Evolutionary conservation across 2,113 vertebrate genomes (phyloP).

Genomic region (Donacobius atricapilla): DNA sequence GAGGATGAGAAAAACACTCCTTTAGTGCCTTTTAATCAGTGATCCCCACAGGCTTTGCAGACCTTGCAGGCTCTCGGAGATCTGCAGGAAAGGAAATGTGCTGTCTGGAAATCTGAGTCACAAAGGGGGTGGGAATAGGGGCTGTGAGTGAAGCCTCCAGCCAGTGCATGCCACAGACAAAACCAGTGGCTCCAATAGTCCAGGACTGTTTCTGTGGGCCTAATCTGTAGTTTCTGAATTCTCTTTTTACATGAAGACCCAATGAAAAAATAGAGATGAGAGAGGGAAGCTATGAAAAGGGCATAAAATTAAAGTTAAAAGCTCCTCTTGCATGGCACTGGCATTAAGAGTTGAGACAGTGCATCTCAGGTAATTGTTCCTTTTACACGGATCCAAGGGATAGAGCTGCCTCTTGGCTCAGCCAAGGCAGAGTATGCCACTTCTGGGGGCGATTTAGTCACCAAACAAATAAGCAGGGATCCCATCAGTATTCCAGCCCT

Average conservation of each 20-base stretch:
- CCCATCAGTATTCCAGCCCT: not conserved
- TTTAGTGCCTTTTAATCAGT: not conserved
- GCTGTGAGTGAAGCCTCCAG: not conserved
- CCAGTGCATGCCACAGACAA: rapidly evolving
- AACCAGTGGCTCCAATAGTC: not conserved
- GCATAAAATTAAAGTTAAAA: not conserved
- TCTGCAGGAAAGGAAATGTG: not conserved
- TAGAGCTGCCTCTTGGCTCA: not conserved
- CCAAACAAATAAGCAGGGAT: not conserved
- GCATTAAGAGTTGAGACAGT: not conserved
- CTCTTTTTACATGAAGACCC: not conserved
- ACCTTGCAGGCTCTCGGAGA: not conserved
- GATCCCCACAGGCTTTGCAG: not conserved
- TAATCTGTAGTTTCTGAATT: not conserved
- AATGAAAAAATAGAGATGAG: not conserved
- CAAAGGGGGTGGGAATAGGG: not conserved
- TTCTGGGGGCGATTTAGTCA: not conserved
- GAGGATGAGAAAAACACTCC: not conserved
- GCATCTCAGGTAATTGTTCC: not conserved
- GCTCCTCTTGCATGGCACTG: not conserved
- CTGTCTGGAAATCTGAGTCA: not conserved
- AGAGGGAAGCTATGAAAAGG: not conserved
- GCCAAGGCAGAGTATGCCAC: not conserved
- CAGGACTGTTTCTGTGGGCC: not conserved
- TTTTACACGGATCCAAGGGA: not conserved